Percentiles rank a stretch among this genome's conserved stretches.
Evolutionary conservation across 2,888 invertebrate species (phyloP).

Genomic region (Herminia tarsipennalis): DNA sequence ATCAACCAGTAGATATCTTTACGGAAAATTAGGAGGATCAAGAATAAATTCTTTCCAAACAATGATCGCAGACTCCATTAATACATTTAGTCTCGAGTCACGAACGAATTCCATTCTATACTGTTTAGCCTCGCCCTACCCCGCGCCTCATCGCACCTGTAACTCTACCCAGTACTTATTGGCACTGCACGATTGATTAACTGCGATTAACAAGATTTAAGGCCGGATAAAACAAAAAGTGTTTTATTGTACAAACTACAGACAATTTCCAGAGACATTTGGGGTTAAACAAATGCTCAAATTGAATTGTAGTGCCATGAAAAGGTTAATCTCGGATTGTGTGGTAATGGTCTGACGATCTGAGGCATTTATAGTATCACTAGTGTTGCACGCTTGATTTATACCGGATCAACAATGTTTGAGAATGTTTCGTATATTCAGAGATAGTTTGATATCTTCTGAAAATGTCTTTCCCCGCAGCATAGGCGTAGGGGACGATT

Average conservation of each 20-base stretch:
- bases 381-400: too few relatives aligned
- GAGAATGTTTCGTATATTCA: too few relatives aligned
- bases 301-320: background rate
- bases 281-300: constrained; percentile 14
- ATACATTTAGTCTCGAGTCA: constrained; percentile 1
- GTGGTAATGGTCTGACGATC: background rate
- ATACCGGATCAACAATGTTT: too few relatives aligned
- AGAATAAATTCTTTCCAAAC: background rate
- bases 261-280: constrained; percentile 25
- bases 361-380: too few relatives aligned
- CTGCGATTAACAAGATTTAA: constrained; percentile 24
- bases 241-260: constrained; percentile 20
- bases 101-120: background rate
- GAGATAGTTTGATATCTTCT: too few relatives aligned
- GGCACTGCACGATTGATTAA: constrained; percentile 24
- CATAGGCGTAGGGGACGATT: too few relatives aligned
- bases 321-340: background rate
- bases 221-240: constrained; percentile 15
- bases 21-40: too few relatives aligned
- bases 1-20: too few relatives aligned
- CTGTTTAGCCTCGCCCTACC: constrained; percentile 2
- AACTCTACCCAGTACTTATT: constrained; percentile 9
- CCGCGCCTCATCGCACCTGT: background rate
- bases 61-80: constrained; percentile 2
- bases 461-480: too few relatives aligned